Base-by-base conservation (phyloP, 2,797 vertebrate genomes). In the Schizopygopsis pylzovi region DNA sequence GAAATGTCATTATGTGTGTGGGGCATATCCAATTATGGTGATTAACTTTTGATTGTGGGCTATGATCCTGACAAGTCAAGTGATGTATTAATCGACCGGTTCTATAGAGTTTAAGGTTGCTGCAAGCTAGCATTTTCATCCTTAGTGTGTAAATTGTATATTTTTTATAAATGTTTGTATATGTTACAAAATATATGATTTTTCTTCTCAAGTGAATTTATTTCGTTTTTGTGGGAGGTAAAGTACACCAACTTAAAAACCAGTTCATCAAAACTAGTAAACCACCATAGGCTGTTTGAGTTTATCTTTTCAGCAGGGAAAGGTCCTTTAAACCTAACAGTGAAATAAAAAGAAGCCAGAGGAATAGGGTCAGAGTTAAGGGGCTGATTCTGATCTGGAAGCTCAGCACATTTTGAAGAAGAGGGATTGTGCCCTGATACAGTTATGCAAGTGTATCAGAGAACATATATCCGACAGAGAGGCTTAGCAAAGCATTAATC, bases 401-500 rank as follows among this genome's bases (percentile, higher is more conserved):
- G 67, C 82, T 84, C 67, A 87, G 79, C 84, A 80, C 65, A 73
- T 88, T 88, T 73, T 41, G 65, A n/a, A 4, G 47, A 13, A 70
- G 61, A 78, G n/a, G 43, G 45, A 47, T 63, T 84, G 80, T 13
- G 82, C 61, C 43, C 80, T 33, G 76, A 77, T 33, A 33, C 28
- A 9, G 59, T 37, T 73, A 78, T 59, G 54, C 49, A 56, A 18
- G 59, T 20, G 2, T 87, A 87, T 87, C 82, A 25, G 56, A 72
- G 89, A 89, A 75, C 49, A 10, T 81, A 87, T 90, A 73, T 88
- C 76, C 39, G 84, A 86, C 77, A 68, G 68, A 61, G 28, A 85
- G 67, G 90, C 88, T 90, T 91, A 92, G 90, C 88, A 79, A 84
- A 90, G 91, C 91, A 87, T 83, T 91, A 93, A 91, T 93, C 92